Evolutionary conservation across 1,140 invertebrate genomes (phyloP).

Genomic region (Latrodectus geometricus): DNA sequence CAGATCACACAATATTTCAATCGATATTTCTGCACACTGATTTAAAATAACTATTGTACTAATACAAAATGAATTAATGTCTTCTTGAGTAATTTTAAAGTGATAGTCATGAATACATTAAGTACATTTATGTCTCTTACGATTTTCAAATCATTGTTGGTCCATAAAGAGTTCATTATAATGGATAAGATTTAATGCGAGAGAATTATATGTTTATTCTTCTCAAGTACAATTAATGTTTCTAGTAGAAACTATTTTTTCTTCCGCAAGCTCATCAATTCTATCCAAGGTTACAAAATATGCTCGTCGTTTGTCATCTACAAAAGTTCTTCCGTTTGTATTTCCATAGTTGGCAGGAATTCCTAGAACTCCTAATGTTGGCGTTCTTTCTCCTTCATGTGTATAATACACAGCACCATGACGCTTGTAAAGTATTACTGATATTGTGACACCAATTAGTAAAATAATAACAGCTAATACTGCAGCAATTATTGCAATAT

Average conservation of each 20-base stretch:
- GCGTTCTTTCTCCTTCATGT: constrained; percentile 75
- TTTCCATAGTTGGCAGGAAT: constrained; percentile 4
- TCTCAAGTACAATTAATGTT: neutral
- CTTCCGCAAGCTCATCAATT: constrained; percentile 53
- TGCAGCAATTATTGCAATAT: constrained; percentile 67
- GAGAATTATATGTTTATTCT: too few relatives aligned
- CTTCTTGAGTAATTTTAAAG: too few relatives aligned
- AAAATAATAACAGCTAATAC: constrained; percentile 67
- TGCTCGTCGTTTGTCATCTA: constrained; percentile 36
- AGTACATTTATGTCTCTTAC: too few relatives aligned
- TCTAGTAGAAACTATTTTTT: neutral
- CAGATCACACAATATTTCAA: too few relatives aligned
- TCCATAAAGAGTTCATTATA: too few relatives aligned
- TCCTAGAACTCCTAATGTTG: constrained; percentile 24
- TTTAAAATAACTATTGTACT: too few relatives aligned
- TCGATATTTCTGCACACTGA: too few relatives aligned
- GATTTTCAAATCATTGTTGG: too few relatives aligned
- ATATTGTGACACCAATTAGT: constrained; percentile 66
- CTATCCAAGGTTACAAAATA: constrained; percentile 53
- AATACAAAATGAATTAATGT: too few relatives aligned
- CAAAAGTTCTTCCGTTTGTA: constrained; percentile 40
- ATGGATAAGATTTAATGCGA: too few relatives aligned
- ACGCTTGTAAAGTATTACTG: constrained; percentile 71
- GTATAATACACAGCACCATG: constrained; percentile 81
- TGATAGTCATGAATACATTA: too few relatives aligned